A percentile compares a stretch with the other conserved stretches of the same genome.
These are phyloP conservation scores for Microtus pennsylvanicus DNA, from an alignment of 2,113 vertebrate species.

Conservation along the genomic window DNA sequence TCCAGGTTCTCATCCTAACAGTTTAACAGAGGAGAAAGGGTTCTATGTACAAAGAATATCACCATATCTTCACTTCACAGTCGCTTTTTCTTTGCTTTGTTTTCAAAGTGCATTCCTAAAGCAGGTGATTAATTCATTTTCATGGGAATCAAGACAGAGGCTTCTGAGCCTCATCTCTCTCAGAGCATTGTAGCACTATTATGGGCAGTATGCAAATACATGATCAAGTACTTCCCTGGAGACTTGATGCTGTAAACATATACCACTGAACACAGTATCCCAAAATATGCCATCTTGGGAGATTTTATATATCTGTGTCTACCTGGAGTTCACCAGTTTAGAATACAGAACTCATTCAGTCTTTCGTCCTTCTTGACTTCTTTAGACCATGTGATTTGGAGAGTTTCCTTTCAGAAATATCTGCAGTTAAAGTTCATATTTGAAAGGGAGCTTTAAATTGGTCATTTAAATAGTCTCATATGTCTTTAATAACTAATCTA, in stretches of 20 bases:
- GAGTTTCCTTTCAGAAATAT: conserved; percentile 29
- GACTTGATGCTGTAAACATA: not conserved
- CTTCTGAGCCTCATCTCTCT: not conserved
- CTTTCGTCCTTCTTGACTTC: not conserved
- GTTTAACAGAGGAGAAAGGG: conserved; percentile 9
- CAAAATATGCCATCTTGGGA: not conserved
- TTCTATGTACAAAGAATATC: not conserved
- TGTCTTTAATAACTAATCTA: not conserved
- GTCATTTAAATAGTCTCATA: not conserved
- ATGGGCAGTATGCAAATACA: not conserved
- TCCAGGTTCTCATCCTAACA: not conserved
- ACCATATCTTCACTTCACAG: not conserved
- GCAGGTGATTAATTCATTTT: conserved; percentile 64
- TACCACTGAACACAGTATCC: not conserved
- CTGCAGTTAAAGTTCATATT: not conserved
- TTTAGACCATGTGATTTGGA: not conserved
- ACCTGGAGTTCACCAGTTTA: not conserved
- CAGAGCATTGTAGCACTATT: not conserved
- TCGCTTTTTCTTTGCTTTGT: not conserved
- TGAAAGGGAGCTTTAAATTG: not conserved
- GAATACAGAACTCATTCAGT: not conserved
- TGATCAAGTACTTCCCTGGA: conserved; percentile 24
- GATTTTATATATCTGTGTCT: not conserved
- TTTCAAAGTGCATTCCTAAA: conserved; percentile 36
- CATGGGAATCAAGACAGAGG: not conserved